Evolutionary conservation across 2,888 invertebrate genomes (phyloP), one percentile per base, ranked within the genome.

Genomic region (Ommatoiulus sabulosus): DNA sequence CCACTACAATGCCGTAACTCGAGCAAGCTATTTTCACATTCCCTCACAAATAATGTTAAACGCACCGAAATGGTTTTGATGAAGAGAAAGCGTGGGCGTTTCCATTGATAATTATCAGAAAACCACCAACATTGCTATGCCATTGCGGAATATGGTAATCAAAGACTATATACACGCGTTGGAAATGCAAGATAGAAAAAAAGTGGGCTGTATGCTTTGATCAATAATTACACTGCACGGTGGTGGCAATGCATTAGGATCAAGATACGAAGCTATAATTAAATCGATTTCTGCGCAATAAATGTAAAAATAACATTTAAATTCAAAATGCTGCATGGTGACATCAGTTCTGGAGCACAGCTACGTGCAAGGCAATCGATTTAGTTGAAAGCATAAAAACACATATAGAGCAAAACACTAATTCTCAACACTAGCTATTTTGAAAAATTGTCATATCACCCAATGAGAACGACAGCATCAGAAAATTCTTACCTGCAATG

Each of bases 191-290:
- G 20, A 7, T n/a, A 24, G 72, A 72, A 24, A 24, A 72, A 24
- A n/a, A 8, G 35, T 15, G 3, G 2, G 24, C 80, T 35, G n/a
- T n/a, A n/a, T n/a, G 80, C 35, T 35, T 35, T 80, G 80, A 80
- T 80, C 80, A 80, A 80, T 80, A 80, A 80, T 80, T 80, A 80
- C 72, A 3, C 10, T 15, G 12, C 80, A 80, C 12, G 12, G 80
- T 80, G 12, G 80, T 80, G 80, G 80, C 35, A 20, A 24, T 72
- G 72, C 35, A 80, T 80, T 24, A 35, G 24, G 80, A 80, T 80
- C 35, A 80, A 80, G 80, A 80, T 35, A 35, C 35, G 35, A 80
- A 80, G 80, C 80, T 80, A 80, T 80, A 80, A 80, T 80, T 80
- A 80, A 80, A 80, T 80, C 80, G 80, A 80, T 80, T 80, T 80